Conservation (phyloP, 2,113 vertebrate genomes). For the Nematolebias whitei region DNA sequence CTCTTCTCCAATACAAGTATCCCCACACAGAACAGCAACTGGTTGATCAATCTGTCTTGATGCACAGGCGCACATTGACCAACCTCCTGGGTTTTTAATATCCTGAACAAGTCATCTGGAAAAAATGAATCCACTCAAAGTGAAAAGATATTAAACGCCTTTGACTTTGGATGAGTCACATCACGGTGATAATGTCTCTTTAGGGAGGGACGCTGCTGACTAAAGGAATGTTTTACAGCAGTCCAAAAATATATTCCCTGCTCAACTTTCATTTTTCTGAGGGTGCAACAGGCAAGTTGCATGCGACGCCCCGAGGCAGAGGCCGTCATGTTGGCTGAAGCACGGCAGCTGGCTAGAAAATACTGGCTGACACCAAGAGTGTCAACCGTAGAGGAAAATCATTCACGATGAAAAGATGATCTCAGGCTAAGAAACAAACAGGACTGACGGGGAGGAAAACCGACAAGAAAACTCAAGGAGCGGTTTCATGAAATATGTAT, state of each 20-base stretch:
- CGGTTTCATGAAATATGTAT: constrained; percentile 49
- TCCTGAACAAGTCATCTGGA: constrained; percentile 49
- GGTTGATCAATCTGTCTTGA: constrained; percentile 55
- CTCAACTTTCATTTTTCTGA: constrained; percentile 63
- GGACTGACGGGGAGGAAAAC: constrained; percentile 25
- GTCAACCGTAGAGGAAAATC: constrained; percentile 52
- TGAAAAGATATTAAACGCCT: constrained; percentile 47
- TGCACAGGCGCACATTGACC: constrained; percentile 24
- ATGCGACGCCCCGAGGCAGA: constrained; percentile 28
- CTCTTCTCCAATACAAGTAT: constrained; percentile 36
- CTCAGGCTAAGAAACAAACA: constrained; percentile 26
- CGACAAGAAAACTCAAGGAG: constrained; percentile 34
- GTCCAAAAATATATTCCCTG: constrained; percentile 64
- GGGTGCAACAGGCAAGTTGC: constrained; percentile 37
- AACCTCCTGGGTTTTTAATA: constrained; percentile 36
- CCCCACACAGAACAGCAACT: constrained; percentile 41
- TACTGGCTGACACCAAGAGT: constrained; percentile 43
- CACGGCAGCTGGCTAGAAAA: constrained; percentile 52
- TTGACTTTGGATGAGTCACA: constrained; percentile 55
- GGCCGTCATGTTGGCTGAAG: constrained; percentile 33
- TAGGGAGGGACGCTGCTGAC: constrained; percentile 49
- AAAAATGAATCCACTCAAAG: constrained; percentile 39
- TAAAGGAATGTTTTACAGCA: constrained; percentile 59
- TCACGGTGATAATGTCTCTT: constrained; percentile 43
- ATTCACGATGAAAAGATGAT: constrained; percentile 47